Conservation (phyloP, 2,797 vertebrate species). For the Lutjanus campechanus region DNA sequence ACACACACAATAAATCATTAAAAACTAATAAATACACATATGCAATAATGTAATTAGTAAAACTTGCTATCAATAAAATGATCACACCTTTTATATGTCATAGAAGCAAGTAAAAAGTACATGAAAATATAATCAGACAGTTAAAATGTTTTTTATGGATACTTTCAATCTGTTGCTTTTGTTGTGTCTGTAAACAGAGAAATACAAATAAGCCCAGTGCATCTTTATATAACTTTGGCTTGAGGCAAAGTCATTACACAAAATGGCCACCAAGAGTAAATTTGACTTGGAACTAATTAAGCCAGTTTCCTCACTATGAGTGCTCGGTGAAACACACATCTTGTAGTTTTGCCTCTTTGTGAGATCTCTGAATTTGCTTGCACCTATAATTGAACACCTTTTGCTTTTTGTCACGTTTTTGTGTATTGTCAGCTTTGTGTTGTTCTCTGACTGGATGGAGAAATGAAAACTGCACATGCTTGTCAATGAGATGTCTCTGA, state of each 20-base stretch:
- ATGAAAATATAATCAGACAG: too few species aligned
- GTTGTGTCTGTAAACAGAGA: neutral
- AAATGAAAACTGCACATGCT: neutral
- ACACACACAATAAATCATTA: too few species aligned
- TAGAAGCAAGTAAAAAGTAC: too few species aligned
- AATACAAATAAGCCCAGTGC: neutral
- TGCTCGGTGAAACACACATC: neutral
- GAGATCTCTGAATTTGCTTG: neutral
- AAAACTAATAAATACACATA: too few species aligned
- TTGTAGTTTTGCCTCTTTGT: neutral
- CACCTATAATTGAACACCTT: neutral
- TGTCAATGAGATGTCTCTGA: conserved; percentile 18
- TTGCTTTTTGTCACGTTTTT: neutral
- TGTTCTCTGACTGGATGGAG: neutral
- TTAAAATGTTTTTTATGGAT: too few species aligned
- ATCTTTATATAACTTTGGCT: neutral
- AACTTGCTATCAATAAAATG: too few species aligned
- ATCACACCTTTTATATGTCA: too few species aligned
- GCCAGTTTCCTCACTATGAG: neutral
- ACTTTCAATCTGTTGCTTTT: neutral
- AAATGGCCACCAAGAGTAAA: neutral
- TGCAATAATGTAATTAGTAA: too few species aligned
- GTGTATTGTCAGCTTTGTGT: neutral
- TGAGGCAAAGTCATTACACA: neutral
- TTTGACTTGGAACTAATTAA: neutral